A percentile compares a stretch with the other conserved stretches of the same genome.
Evolutionary conservation across 2,113 vertebrate species (phyloP).

Genomic region (Dipodomys stephensi): DNA sequence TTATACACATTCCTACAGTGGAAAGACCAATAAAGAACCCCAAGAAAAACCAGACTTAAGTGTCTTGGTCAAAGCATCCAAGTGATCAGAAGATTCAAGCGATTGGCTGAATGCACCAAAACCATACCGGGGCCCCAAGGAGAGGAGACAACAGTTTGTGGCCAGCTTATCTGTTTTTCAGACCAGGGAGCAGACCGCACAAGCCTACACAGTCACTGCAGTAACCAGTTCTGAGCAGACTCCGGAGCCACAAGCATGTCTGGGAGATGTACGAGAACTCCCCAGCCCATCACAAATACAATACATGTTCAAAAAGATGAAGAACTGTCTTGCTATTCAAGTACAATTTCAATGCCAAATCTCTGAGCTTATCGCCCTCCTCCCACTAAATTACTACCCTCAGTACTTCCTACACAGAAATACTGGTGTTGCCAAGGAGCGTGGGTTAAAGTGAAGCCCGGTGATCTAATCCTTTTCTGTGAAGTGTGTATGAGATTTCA

Average conservation of each 20-base stretch:
- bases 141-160: not conserved
- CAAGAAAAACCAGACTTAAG: not conserved
- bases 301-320: not conserved
- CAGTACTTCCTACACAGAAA: conserved; percentile 47
- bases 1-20: not conserved
- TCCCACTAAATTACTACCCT: conserved; percentile 2
- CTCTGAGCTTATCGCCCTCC: conserved; percentile 12
- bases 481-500: conserved; percentile 28
- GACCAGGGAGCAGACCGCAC: accelerated
- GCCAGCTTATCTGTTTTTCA: not conserved
- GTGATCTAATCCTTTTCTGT: not conserved
- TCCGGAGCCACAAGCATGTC: not conserved
- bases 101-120: no score
- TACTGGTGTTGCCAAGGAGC: not conserved
- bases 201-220: no score
- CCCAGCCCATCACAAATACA: not conserved
- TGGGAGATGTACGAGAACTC: not conserved
- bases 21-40: not conserved
- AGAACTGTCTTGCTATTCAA: not conserved
- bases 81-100: no score
- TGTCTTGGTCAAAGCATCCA: not conserved
- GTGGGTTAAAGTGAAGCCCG: not conserved
- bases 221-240: not conserved
- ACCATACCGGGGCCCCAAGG: no score
- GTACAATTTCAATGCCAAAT: not conserved